These are phyloP conservation scores for Parnassius smintheus DNA, from an alignment of 2,888 invertebrate genomes.

Conservation along the genomic window DNA sequence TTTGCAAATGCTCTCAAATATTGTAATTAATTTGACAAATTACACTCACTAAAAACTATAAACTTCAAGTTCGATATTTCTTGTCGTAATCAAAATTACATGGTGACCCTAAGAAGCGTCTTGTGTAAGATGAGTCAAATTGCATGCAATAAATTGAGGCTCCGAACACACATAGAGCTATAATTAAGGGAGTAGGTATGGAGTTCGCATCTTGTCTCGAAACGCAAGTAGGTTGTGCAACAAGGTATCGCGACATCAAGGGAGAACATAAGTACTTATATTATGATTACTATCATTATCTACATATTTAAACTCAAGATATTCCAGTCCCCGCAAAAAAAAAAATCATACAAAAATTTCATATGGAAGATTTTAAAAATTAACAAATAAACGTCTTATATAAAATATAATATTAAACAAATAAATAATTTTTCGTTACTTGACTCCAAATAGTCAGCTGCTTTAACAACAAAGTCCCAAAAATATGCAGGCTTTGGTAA, in stretches of 20 bases:
- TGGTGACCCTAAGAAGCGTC: constrained; percentile 13
- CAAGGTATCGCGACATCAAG: constrained; percentile 2
- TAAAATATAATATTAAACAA: no score
- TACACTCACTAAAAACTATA: constrained; percentile 17
- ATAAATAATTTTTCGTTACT: no score
- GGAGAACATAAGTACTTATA: constrained; percentile 18
- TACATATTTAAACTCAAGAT: background rate
- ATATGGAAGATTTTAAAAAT: no score
- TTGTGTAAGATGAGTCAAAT: constrained; percentile 28
- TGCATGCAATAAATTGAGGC: constrained; percentile 19
- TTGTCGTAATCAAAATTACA: constrained; percentile 23
- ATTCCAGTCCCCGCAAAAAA: background rate
- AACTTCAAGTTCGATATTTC: constrained; percentile 5
- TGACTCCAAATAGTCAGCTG: no score
- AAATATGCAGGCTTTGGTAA: no score
- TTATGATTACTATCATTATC: constrained; percentile 14
- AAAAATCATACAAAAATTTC: no score
- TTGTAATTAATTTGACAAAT: constrained; percentile 13
- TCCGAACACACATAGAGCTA: constrained; percentile 31
- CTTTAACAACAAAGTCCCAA: no score
- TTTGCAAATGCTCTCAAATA: background rate
- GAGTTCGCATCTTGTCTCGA: constrained; percentile 13
- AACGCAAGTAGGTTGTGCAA: constrained; percentile 22
- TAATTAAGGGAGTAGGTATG: constrained; percentile 35
- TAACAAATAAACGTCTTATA: no score